phyloP scores from a whole-genome alignment of 2,888 invertebrate genomes.

The Trachelus troglodyta region DNA sequence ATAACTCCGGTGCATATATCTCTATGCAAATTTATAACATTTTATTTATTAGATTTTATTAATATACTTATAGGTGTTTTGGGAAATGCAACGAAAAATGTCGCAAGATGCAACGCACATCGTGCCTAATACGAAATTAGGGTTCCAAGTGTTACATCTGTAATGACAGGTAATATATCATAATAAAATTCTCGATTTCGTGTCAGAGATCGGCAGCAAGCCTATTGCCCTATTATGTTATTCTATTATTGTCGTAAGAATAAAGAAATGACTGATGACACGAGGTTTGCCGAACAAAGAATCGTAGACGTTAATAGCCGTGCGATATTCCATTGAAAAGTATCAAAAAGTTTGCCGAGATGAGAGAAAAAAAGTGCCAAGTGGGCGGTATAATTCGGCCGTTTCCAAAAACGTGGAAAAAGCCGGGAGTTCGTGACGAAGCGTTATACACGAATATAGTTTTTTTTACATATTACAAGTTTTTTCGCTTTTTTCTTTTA shows the following conservation, averaged over 20 bases:
- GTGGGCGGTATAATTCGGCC: constrained; percentile 61
- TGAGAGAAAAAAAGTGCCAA: constrained; percentile 37
- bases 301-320: constrained; percentile 45
- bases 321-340: constrained; percentile 50
- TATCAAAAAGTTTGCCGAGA: constrained; percentile 30
- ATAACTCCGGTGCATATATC: too few species aligned
- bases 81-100: too few species aligned
- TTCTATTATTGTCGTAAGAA: constrained; percentile 52
- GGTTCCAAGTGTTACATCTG: constrained; percentile 32
- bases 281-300: constrained; percentile 38
- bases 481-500: constrained; percentile 26
- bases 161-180: constrained; percentile 59
- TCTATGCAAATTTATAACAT: too few species aligned
- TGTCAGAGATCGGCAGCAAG: constrained; percentile 38
- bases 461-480: neutral
- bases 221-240: constrained; percentile 51
- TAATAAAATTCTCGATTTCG: constrained; percentile 61
- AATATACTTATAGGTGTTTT: too few species aligned
- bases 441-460: too few species aligned
- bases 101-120: too few species aligned
- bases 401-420: constrained; percentile 56
- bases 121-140: neutral
- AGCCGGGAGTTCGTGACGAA: constrained; percentile 4
- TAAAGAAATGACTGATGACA: constrained; percentile 59
- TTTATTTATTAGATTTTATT: too few species aligned